Conservation (phyloP, 2,888 invertebrate genomes). For the Pasiphila rectangulata region DNA sequence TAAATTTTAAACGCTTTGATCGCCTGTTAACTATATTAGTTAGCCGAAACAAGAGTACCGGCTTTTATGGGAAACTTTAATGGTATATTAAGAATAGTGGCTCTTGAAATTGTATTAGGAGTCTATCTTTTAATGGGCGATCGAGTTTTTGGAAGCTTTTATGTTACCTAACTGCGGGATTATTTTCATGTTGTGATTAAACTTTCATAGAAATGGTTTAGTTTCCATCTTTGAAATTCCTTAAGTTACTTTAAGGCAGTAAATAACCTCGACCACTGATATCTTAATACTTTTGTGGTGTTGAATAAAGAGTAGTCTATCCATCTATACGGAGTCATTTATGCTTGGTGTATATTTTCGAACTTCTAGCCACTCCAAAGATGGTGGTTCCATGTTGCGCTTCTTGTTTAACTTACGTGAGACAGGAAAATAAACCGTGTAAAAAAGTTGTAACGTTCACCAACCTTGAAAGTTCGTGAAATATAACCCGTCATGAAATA, state of each 20-base stretch:
- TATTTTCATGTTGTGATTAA: too few relatives aligned
- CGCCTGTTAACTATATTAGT: conserved; percentile 30
- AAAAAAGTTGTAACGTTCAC: not conserved
- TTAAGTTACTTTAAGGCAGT: too few relatives aligned
- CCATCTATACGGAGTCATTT: too few relatives aligned
- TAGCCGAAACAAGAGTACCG: conserved; percentile 27
- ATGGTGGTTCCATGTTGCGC: too few relatives aligned
- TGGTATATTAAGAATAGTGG: conserved; percentile 33
- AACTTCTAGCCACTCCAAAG: too few relatives aligned
- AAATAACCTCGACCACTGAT: too few relatives aligned
- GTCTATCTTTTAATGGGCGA: conserved; percentile 18
- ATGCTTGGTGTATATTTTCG: too few relatives aligned
- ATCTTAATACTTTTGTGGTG: too few relatives aligned
- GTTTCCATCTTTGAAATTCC: too few relatives aligned
- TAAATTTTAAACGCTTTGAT: conserved; percentile 31
- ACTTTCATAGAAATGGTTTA: too few relatives aligned
- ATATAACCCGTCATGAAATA: conserved; percentile 13
- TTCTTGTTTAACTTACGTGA: not conserved
- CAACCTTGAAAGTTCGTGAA: not conserved
- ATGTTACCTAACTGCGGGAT: conserved; percentile 16
- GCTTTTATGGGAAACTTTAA: conserved; percentile 32
- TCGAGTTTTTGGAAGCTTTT: conserved; percentile 14
- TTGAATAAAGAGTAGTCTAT: too few relatives aligned
- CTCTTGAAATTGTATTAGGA: conserved; percentile 31
- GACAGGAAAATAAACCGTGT: not conserved